Base-by-base conservation (phyloP, 1,140 invertebrate species). In the Drosophila guanche region DNA sequence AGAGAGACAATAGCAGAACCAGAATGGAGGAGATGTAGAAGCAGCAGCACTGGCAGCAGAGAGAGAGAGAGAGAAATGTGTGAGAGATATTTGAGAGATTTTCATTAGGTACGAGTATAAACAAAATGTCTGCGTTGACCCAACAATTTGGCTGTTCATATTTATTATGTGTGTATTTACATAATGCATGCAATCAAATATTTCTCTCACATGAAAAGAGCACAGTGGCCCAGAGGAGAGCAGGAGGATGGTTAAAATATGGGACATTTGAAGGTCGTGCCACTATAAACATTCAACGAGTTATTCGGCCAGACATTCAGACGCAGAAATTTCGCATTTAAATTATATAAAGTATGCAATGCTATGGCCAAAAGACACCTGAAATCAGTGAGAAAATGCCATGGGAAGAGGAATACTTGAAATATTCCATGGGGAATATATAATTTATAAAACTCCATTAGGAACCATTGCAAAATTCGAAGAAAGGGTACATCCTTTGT, bases 101-200 rank as follows among this genome's bases (percentile, higher is more conserved):
- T 72, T 60, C 51, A 59, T 65, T 29, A 20, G 16, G 16, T 20
- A 20, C 16, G 16, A 20, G 16, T 20, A 56, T 62, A 72, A 76
- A 61, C 65, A 47, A 40, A 51, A 50, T 55, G 65, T 74, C 63
- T 62, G 63, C 72, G 63, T 45, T 63, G 57, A 56, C 65, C 81
- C 58, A 76, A 81, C 73, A 73, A 75, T 86, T 85, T 85, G 77
- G 10, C 33, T 37, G 65, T 69, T 74, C 67, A 81, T 81, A 88
- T 75, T 79, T 77, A 57, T 65, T 37, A 37, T 37, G 43, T 41
- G 74, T 83, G 43, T 41, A 78, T 83, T 84, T 84, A 60, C 79
- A 84, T 84, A 79, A 84, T 79, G 70, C 63, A 81, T 74, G 77
- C 65, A 85, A 85, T 85, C 73, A 86, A 73, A 76, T 81, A 59